Base-by-base conservation (phyloP, 2,797 vertebrate species). In the Helarctos malayanus region DNA sequence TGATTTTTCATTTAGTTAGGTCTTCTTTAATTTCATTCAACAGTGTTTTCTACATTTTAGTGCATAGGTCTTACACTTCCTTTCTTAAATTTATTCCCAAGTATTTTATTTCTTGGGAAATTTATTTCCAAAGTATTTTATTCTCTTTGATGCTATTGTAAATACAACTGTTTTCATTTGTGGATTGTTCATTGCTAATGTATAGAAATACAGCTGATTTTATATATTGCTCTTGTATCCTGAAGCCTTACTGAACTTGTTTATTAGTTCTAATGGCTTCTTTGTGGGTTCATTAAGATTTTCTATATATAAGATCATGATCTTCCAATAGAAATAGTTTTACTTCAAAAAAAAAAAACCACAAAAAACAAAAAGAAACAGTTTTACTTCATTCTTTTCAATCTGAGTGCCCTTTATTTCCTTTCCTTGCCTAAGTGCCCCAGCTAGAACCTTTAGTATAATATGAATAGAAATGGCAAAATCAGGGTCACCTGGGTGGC, bases 101-200 rank as follows among this genome's bases (percentile, higher is more conserved):
- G 38, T 73, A 73, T 45, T 73, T 45, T 45, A 65, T 95, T 61
- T 59, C 59, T 61, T 68, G 15, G 32, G 18, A 84, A 85, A 65
- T 71, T 80, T 85, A 54, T 73, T 87, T 68, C 21, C 25, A 4
- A 80, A 56, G 45, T 75, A 75, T 75, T 49, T 49, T 75, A 49
- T 96, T 71, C 68, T 89, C 27, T 54, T 93, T 89, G 47, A 52
- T 89, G 21, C 5, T 89, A 84, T 89, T 93, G 15, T 68, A 79
- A 71, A 71, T 79, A 23, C 18, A 84, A 89, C 93, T 76, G 12
- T 29, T 83, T 93, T 84, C 41, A 59, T 68, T 57, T 93, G 68
- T 83, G 52, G 41, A 76, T 83, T 87, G 57, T 56, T 87, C n/a
- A 68, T 69, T 76, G n/a, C 52, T 69, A 83, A 10, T 89, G 23